Percentiles rank a stretch among this genome's conserved stretches.
Conservation (phyloP, 2,888 invertebrate genomes). For the Phasia obesa region DNA sequence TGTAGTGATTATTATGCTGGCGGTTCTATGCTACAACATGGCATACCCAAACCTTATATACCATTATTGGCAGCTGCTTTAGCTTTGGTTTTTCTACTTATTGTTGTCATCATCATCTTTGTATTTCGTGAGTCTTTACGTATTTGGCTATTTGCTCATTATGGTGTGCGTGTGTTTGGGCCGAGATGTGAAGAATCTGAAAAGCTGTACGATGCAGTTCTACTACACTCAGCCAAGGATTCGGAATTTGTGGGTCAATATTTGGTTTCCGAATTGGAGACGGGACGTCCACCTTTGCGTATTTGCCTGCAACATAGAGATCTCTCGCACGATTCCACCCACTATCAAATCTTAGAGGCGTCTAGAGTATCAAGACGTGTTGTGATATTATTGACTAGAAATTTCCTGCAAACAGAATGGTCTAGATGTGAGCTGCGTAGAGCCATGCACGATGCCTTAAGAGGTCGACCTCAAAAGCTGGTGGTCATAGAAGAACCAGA, state of each 20-base stretch:
- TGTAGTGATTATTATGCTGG: slow-evolving; percentile 94
- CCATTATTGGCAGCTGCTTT: slow-evolving; percentile 92
- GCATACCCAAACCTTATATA: slow-evolving; percentile 91
- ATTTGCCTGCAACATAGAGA: slow-evolving; percentile 95
- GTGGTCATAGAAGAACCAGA: slow-evolving; percentile 94
- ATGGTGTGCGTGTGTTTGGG: slow-evolving; percentile 91
- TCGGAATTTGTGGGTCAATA: slow-evolving; percentile 94
- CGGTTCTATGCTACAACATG: slow-evolving; percentile 89
- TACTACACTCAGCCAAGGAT: slow-evolving; percentile 96
- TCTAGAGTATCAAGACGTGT: slow-evolving; percentile 94
- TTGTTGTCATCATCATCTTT: slow-evolving; percentile 90
- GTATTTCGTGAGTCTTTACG: slow-evolving; percentile 92
- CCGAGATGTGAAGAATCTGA: slow-evolving; percentile 91
- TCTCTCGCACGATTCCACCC: slow-evolving; percentile 87
- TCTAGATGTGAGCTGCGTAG: slow-evolving; percentile 94
- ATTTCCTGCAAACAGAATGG: slow-evolving; percentile 97
- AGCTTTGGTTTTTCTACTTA: slow-evolving; percentile 89
- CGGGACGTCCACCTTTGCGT: slow-evolving; percentile 88
- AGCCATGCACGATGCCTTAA: slow-evolving; percentile 93
- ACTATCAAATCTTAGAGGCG: slow-evolving; percentile 88
- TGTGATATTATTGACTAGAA: slow-evolving; percentile 92
- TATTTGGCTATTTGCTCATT: slow-evolving; percentile 93
- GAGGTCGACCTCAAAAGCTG: slow-evolving; percentile 92
- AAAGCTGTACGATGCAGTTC: slow-evolving; percentile 95
- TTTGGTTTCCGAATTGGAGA: slow-evolving; percentile 92